Evolutionary conservation across 2,113 vertebrate species (phyloP).

Genomic region (Zootoca vivipara): DNA sequence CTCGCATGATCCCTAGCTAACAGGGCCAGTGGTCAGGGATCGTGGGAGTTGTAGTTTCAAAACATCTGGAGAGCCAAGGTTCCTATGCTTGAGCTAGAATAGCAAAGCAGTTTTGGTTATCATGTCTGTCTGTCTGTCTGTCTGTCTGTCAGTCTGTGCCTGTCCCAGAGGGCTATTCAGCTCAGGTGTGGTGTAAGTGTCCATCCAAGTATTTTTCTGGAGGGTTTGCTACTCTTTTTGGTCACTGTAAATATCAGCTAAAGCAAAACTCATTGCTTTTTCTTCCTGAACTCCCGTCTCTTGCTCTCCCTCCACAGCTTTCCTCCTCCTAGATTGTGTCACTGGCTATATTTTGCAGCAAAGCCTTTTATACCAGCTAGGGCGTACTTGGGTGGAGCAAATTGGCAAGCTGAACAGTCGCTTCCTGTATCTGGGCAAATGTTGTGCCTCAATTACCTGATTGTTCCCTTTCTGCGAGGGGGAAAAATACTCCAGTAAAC

Average conservation of each 20-base stretch:
- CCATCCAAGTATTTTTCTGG: not conserved
- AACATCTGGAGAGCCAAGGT: too few species aligned
- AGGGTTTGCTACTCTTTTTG: not conserved
- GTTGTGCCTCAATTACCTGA: slow-evolving; percentile 70
- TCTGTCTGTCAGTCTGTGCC: not conserved
- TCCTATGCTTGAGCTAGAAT: not conserved
- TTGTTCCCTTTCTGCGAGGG: slow-evolving; percentile 41
- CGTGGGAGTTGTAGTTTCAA: too few species aligned
- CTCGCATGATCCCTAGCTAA: too few species aligned
- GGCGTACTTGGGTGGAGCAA: slow-evolving; percentile 55
- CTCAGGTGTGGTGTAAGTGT: not conserved
- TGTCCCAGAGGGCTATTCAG: not conserved
- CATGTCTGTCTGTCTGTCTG: not conserved
- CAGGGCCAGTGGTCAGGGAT: too few species aligned
- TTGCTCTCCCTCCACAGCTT: slow-evolving; percentile 39
- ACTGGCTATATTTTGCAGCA: slow-evolving; percentile 76
- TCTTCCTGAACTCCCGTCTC: not conserved
- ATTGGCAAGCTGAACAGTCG: slow-evolving; percentile 48
- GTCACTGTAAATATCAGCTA: not conserved
- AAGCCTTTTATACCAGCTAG: slow-evolving; percentile 65
- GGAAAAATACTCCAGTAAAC: slow-evolving; percentile 40
- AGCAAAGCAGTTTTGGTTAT: not conserved
- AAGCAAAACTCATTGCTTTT: not conserved
- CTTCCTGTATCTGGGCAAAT: slow-evolving; percentile 67
- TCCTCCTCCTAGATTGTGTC: slow-evolving; percentile 53